Conservation (phyloP, 2,113 vertebrate genomes). For the Emydocephalus ijimae region DNA sequence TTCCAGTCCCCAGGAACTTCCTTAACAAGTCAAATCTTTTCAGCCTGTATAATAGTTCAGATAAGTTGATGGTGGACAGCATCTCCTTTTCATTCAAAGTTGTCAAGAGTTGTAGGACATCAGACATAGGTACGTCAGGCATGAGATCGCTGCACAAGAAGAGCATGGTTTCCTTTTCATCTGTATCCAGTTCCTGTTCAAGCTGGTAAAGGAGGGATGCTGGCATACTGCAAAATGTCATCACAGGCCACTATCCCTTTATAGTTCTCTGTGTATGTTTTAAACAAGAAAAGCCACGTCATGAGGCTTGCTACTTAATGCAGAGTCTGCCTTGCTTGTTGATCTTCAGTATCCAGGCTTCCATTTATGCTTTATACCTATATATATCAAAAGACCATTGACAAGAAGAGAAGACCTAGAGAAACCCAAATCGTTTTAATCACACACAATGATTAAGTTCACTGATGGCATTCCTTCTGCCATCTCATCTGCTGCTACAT, state of each 20-base stretch:
- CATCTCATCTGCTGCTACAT: neutral
- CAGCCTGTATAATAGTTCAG: slow-evolving; percentile 76
- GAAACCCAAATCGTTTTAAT: neutral
- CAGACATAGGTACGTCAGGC: slow-evolving; percentile 32
- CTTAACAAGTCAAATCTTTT: slow-evolving; percentile 84
- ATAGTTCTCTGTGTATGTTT: slow-evolving; percentile 27
- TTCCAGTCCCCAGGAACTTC: slow-evolving; percentile 68
- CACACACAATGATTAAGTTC: neutral
- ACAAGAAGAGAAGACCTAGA: slow-evolving; percentile 9
- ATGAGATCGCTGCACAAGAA: slow-evolving; percentile 71
- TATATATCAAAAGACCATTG: slow-evolving; percentile 6
- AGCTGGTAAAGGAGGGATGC: slow-evolving; percentile 67
- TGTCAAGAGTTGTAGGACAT: slow-evolving; percentile 60
- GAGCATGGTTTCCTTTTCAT: slow-evolving; percentile 69
- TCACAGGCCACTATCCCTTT: slow-evolving; percentile 39
- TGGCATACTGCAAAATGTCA: slow-evolving; percentile 58
- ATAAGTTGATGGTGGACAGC: slow-evolving; percentile 54
- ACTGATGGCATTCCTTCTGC: neutral
- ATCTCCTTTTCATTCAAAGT: slow-evolving; percentile 62
- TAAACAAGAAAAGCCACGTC: slow-evolving; percentile 43
- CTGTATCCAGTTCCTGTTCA: slow-evolving; percentile 69
- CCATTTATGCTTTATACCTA: neutral
- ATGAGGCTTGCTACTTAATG: slow-evolving; percentile 13
- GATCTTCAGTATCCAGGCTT: slow-evolving; percentile 27
- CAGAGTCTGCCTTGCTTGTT: slow-evolving; percentile 33